Conservation (phyloP, 2,888 invertebrate species). For the Morpho deidamia region DNA sequence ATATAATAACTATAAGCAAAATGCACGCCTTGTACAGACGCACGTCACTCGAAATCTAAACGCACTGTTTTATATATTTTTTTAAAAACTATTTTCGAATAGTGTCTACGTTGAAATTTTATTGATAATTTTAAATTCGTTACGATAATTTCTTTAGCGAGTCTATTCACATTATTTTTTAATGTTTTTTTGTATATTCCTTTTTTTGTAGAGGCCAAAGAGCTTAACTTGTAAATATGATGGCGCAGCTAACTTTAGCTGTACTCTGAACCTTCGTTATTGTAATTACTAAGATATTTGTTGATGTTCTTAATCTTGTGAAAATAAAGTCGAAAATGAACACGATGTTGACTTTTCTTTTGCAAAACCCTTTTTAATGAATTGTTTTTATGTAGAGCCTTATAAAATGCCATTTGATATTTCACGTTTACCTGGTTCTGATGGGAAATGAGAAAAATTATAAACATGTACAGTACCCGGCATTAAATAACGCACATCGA, state of each 20-base stretch:
- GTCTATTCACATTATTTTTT: slow-evolving; percentile 50
- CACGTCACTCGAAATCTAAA: background rate
- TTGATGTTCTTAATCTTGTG: slow-evolving; percentile 78
- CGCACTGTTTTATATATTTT: slow-evolving; percentile 37
- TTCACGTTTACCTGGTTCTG: too few species aligned
- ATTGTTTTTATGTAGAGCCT: too few species aligned
- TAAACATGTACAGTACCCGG: too few species aligned
- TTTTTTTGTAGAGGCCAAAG: slow-evolving; percentile 73
- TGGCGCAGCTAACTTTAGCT: slow-evolving; percentile 53
- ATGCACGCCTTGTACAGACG: background rate
- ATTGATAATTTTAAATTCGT: slow-evolving; percentile 72
- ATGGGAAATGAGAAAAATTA: too few species aligned
- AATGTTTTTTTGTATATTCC: slow-evolving; percentile 49
- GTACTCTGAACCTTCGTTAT: slow-evolving; percentile 67
- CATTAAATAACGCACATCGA: too few species aligned
- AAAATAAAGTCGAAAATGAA: slow-evolving; percentile 46
- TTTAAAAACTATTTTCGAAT: slow-evolving; percentile 39
- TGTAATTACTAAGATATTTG: slow-evolving; percentile 76
- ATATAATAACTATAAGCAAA: too few species aligned
- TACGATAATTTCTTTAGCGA: slow-evolving; percentile 53
- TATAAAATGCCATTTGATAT: too few species aligned
- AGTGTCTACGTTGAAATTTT: slow-evolving; percentile 59
- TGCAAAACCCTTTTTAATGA: background rate
- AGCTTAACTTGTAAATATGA: slow-evolving; percentile 71
- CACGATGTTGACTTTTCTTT: slow-evolving; percentile 32